Conservation (phyloP, 1,140 invertebrate species). For the Solen grandis region DNA sequence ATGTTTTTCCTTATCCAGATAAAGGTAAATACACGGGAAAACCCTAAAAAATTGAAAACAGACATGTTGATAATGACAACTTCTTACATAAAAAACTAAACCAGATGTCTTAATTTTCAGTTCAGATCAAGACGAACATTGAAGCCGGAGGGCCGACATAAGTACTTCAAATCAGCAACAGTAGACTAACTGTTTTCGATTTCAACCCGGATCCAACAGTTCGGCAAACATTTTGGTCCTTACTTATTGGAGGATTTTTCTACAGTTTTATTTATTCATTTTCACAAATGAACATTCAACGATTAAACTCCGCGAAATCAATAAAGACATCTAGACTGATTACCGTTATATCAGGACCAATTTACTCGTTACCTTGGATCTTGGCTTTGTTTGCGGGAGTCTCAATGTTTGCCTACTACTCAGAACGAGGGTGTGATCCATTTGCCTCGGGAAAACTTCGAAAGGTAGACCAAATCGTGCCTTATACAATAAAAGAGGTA, state of each 20-base stretch:
- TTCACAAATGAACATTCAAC: conserved; percentile 24
- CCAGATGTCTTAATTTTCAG: no score
- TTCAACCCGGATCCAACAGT: conserved; percentile 40
- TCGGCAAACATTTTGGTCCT: conserved; percentile 28
- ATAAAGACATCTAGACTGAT: no score
- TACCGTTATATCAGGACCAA: conserved; percentile 20
- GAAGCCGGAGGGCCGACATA: background rate
- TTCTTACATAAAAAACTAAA: no score
- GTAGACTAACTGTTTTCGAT: conserved; percentile 13
- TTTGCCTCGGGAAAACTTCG: conserved; percentile 14
- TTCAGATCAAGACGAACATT: conserved; percentile 24
- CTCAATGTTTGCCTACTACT: conserved; percentile 28
- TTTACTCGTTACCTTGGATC: conserved; percentile 17
- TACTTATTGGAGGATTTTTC: conserved; percentile 6
- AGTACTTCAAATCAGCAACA: background rate
- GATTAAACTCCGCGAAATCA: conserved; percentile 23
- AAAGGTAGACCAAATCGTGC: conserved; percentile 34
- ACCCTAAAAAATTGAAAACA: no score
- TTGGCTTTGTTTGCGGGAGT: conserved; percentile 11
- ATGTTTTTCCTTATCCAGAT: no score
- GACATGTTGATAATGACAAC: no score
- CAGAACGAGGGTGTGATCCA: conserved; percentile 16
- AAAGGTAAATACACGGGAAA: no score
- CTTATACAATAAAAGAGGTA: no score
- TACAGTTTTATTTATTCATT: conserved; percentile 19